phyloP scores from a whole-genome alignment of 2,113 vertebrate species.

The Cynocephalus volans region DNA sequence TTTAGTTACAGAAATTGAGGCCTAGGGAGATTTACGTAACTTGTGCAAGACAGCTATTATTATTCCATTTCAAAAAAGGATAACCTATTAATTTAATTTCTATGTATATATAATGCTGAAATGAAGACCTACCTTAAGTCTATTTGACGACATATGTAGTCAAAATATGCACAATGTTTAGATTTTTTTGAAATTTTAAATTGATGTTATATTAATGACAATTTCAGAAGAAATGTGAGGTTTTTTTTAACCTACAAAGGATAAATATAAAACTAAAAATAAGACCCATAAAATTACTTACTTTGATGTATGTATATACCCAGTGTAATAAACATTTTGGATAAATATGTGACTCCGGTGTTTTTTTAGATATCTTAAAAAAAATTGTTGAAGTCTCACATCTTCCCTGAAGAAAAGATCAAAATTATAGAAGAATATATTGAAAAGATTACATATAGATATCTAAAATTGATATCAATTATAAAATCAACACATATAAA shows the following conservation, averaged over 20 bases:
- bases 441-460: neutral
- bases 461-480: neutral
- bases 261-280: neutral
- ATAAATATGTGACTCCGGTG: neutral
- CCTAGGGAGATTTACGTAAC: neutral
- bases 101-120: neutral
- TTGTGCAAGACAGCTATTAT: neutral
- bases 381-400: neutral
- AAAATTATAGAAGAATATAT: neutral
- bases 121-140: neutral
- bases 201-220: neutral
- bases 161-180: neutral
- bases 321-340: neutral
- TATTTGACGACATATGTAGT: neutral
- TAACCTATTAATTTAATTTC: neutral
- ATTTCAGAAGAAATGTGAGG: neutral
- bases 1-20: neutral
- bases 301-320: neutral
- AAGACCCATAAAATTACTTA: neutral
- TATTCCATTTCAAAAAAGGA: neutral
- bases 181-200: conserved; percentile 8
- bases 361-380: neutral
- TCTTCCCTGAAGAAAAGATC: neutral
- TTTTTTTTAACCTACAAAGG: neutral
- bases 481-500: too few species aligned